A percentile compares a stretch with the other conserved stretches of the same genome.
Conservation (phyloP, 2,888 invertebrate genomes). For the Polymixis lichenea region DNA sequence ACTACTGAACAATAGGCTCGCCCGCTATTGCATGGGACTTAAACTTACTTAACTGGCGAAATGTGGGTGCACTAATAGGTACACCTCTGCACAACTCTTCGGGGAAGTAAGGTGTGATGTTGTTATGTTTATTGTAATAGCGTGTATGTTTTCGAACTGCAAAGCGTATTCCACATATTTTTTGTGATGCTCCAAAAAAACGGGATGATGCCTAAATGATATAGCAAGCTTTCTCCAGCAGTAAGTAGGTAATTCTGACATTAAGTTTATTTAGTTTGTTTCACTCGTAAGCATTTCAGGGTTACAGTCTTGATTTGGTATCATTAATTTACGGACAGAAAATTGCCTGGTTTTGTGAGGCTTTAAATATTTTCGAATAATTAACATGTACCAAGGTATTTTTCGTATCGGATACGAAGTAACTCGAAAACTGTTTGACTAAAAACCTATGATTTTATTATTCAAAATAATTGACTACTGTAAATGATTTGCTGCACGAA, state of each 20-base stretch:
- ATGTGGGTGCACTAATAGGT: too few species aligned
- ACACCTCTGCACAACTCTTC: too few species aligned
- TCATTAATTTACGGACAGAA: neutral
- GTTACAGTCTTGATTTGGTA: neutral
- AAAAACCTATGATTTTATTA: neutral
- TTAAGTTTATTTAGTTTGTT: neutral
- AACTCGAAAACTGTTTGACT: neutral
- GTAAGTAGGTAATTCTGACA: neutral
- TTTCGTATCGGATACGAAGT: neutral
- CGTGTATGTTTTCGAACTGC: neutral
- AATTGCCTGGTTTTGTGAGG: neutral
- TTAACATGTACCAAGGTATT: neutral
- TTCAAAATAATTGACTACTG: neutral
- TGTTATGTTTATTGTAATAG: neutral
- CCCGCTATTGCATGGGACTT: too few species aligned
- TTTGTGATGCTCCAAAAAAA: neutral
- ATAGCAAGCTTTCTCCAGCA: neutral
- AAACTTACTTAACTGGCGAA: too few species aligned
- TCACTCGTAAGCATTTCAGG: slow-evolving; percentile 1
- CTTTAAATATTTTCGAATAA: neutral
- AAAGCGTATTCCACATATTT: slow-evolving; percentile 7
- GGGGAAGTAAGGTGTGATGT: too few species aligned
- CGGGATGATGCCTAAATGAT: neutral
- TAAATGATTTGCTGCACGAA: neutral
- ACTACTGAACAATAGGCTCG: too few species aligned